These are phyloP conservation scores for Ormyrus thymus DNA, from an alignment of 2,888 invertebrate genomes.

Conservation along the genomic window DNA sequence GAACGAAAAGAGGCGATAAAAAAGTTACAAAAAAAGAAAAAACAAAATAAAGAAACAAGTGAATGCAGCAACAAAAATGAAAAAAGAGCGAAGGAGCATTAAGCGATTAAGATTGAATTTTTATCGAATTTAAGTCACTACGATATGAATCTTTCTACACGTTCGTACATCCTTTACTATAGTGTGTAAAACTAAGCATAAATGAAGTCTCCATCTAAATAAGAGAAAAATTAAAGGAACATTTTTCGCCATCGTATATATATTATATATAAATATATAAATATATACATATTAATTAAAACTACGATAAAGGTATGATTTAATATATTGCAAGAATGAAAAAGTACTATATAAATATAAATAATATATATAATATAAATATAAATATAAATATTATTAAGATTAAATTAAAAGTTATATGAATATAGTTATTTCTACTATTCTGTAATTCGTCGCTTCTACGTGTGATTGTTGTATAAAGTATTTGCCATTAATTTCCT, in stretches of 20 bases:
- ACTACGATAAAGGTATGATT: constrained; percentile 66
- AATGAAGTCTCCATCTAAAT: constrained; percentile 58
- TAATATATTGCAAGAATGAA: constrained; percentile 69
- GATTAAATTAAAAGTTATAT: constrained; percentile 62
- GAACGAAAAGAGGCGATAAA: constrained; percentile 13
- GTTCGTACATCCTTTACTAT: constrained; percentile 73
- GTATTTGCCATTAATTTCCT: constrained; percentile 64
- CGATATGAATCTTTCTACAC: constrained; percentile 73
- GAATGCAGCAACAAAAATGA: constrained; percentile 55
- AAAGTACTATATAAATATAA: constrained; percentile 63
- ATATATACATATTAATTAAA: constrained; percentile 63
- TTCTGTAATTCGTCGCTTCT: constrained; percentile 74
- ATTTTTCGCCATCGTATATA: constrained; percentile 69
- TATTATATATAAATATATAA: constrained; percentile 57
- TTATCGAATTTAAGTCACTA: constrained; percentile 73
- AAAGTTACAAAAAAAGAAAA: constrained; percentile 26
- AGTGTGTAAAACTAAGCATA: constrained; percentile 66
- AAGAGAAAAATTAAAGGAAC: constrained; percentile 62
- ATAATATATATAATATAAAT: constrained; percentile 58
- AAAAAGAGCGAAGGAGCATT: constrained; percentile 55
- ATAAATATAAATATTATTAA: constrained; percentile 55
- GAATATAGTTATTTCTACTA: constrained; percentile 73
- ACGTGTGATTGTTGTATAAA: constrained; percentile 75
- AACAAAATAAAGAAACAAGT: constrained; percentile 16
- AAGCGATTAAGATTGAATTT: constrained; percentile 64